phyloP scores from a whole-genome alignment of 1,140 invertebrate genomes.

The Eueides isabella region DNA sequence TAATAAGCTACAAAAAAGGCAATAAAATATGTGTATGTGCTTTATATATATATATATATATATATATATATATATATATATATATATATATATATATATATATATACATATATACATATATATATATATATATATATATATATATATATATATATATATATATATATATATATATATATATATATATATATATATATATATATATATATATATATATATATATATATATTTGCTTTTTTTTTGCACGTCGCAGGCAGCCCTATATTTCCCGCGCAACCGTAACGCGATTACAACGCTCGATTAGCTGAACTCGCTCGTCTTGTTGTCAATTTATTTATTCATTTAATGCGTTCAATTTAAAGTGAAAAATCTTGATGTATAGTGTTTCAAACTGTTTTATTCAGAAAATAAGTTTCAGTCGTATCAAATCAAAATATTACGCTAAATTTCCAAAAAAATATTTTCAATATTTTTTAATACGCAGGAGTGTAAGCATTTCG shows the following conservation, averaged over 20 bases:
- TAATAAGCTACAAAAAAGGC: no score
- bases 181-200: no score
- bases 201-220: no score
- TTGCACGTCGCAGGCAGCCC: slow-evolving; percentile 20
- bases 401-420: neutral
- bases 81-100: neutral
- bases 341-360: slow-evolving; percentile 1
- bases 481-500: no score
- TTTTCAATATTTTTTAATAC: no score
- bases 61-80: no score
- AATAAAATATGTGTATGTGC: no score
- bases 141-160: no score
- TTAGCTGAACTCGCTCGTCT: slow-evolving; percentile 34
- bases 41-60: no score
- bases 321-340: slow-evolving; percentile 24
- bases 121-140: no score
- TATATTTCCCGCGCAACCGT: slow-evolving; percentile 24
- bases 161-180: no score
- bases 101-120: neutral
- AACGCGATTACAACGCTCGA: slow-evolving; percentile 39
- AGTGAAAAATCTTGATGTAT: neutral
- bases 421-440: neutral
- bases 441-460: no score
- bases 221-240: neutral
- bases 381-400: neutral